A percentile compares a stretch with the other conserved stretches of the same genome.
Conservation (phyloP, 1,140 invertebrate genomes). For the Caenorhabditis inopinata region DNA sequence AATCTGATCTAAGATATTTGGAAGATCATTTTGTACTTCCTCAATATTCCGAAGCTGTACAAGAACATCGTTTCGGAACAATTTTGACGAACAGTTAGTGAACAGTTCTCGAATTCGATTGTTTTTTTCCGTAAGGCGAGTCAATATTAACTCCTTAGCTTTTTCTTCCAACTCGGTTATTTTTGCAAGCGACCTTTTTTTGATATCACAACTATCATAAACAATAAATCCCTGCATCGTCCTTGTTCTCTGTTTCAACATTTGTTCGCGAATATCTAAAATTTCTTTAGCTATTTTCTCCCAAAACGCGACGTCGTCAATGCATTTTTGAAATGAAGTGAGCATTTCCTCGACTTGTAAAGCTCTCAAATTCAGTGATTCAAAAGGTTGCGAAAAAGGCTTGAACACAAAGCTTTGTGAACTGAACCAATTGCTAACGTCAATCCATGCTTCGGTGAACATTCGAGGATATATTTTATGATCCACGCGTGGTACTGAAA, state of each 20-base stretch:
- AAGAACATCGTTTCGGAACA: not conserved
- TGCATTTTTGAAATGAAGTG: not conserved
- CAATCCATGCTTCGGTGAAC: constrained; percentile 23
- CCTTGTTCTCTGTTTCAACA: not conserved
- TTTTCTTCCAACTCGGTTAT: not conserved
- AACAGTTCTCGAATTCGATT: not conserved
- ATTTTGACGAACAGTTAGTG: not conserved
- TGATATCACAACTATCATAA: constrained; percentile 26
- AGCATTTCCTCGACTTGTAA: not conserved
- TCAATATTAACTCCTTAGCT: not conserved
- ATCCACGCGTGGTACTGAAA: not conserved
- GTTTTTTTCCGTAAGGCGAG: not conserved
- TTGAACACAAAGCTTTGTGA: constrained; percentile 9
- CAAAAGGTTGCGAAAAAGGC: constrained; percentile 10
- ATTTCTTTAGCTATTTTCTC: constrained; percentile 2
- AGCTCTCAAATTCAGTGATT: not conserved
- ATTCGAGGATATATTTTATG: constrained; percentile 16
- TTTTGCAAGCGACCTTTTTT: not conserved
- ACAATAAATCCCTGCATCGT: not conserved
- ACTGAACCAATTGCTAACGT: constrained; percentile 5
- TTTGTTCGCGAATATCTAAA: not conserved
- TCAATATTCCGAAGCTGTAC: constrained; percentile 18
- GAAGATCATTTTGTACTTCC: not conserved
- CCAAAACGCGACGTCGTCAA: constrained; percentile 4
- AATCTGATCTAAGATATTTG: not conserved